Percentiles rank a stretch among this genome's conserved stretches.
phyloP scores from a whole-genome alignment of 2,888 invertebrate genomes.

The Leucoma salicis region DNA sequence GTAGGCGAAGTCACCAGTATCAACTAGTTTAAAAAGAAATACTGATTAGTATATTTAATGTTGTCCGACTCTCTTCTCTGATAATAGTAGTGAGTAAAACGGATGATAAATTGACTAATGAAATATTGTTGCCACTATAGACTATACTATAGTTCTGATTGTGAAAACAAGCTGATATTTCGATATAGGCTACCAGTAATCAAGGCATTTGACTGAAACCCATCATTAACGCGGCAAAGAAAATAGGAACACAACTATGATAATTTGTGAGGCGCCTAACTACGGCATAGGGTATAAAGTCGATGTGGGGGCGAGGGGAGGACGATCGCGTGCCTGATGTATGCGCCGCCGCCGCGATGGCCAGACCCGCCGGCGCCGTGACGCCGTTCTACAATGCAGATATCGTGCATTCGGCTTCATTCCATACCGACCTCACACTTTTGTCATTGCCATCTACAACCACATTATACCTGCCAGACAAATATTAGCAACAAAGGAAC shows the following conservation, averaged over 20 bases:
- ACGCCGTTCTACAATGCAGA: slow-evolving; percentile 74
- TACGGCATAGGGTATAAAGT: slow-evolving; percentile 18
- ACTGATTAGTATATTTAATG: too few species aligned
- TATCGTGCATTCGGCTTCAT: slow-evolving; percentile 66
- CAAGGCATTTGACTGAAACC: slow-evolving; percentile 35
- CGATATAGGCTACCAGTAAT: slow-evolving; percentile 23
- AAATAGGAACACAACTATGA: slow-evolving; percentile 63
- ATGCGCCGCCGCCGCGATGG: slow-evolving; percentile 77
- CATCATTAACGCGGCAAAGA: slow-evolving; percentile 51
- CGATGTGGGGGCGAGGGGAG: slow-evolving; percentile 34
- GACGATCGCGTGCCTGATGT: slow-evolving; percentile 75
- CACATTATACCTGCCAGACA: slow-evolving; percentile 41
- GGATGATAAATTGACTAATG: too few species aligned
- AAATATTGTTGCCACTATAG: too few species aligned
- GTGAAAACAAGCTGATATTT: background rate
- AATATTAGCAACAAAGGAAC: slow-evolving; percentile 3
- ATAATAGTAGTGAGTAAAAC: too few species aligned
- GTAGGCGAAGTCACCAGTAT: too few species aligned
- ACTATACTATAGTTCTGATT: too few species aligned
- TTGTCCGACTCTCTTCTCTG: too few species aligned
- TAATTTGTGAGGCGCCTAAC: slow-evolving; percentile 54
- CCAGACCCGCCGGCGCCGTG: slow-evolving; percentile 77
- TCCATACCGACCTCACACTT: slow-evolving; percentile 49
- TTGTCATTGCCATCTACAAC: slow-evolving; percentile 50
- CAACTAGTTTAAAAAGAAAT: too few species aligned